These are phyloP conservation scores for Anthonomus grandis DNA, from an alignment of 1,140 invertebrate genomes.

Conservation along the genomic window DNA sequence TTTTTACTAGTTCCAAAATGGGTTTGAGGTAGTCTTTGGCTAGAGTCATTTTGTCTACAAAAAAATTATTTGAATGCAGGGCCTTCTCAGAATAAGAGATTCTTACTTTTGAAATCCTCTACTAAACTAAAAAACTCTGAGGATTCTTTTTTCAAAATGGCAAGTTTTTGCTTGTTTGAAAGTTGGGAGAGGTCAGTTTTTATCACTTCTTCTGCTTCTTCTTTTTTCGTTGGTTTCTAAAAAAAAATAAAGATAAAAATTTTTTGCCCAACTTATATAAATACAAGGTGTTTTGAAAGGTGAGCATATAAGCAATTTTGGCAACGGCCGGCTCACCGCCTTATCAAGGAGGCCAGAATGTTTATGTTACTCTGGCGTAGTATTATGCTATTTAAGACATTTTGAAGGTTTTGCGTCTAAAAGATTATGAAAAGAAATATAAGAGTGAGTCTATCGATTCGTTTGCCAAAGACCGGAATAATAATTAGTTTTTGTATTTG, in stretches of 20 bases:
- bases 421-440: too few species aligned
- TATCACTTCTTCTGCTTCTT: conserved; percentile 53
- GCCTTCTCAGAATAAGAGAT: conserved; percentile 27
- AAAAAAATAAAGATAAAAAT: neutral
- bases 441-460: too few species aligned
- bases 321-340: too few species aligned
- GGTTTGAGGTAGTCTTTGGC: conserved; percentile 62
- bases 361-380: too few species aligned
- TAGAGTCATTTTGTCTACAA: conserved; percentile 57
- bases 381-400: too few species aligned
- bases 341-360: too few species aligned
- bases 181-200: conserved; percentile 74
- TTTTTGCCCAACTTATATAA: too few species aligned
- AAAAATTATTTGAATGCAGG: conserved; percentile 5
- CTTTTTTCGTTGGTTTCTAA: conserved; percentile 38
- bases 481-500: too few species aligned
- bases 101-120: conserved; percentile 70
- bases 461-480: too few species aligned
- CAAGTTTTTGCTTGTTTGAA: conserved; percentile 68
- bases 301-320: too few species aligned
- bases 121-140: conserved; percentile 76
- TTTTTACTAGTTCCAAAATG: conserved; percentile 56
- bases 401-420: too few species aligned
- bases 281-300: too few species aligned
- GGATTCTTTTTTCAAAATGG: conserved; percentile 76